Evolutionary conservation across 2,797 vertebrate genomes (phyloP).

Genomic region (Sebastes hopkinsi): DNA sequence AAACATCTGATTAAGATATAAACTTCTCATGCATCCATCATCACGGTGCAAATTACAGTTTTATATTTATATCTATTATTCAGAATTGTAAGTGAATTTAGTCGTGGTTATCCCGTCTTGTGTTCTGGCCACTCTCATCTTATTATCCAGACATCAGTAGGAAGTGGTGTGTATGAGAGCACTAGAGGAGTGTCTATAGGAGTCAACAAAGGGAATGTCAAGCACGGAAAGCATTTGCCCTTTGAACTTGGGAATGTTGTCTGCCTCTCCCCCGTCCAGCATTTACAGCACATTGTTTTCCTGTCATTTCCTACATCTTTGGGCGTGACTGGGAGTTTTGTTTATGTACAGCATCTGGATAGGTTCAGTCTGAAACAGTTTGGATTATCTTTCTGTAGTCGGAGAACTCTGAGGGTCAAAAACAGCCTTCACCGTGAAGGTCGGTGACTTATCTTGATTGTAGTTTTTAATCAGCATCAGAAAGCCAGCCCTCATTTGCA

Average conservation of each 20-base stretch:
- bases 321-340: background rate
- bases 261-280: background rate
- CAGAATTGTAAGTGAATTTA: background rate
- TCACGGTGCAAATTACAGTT: background rate
- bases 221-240: slow-evolving; percentile 61
- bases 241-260: slow-evolving; percentile 41
- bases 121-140: background rate
- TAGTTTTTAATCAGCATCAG: background rate
- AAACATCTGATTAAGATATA: slow-evolving; percentile 24
- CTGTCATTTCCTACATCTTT: slow-evolving; percentile 5
- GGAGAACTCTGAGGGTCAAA: background rate
- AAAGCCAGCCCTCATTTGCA: background rate
- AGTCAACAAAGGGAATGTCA: slow-evolving; percentile 68
- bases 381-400: background rate
- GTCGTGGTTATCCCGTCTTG: background rate
- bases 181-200: slow-evolving; percentile 31
- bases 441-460: background rate
- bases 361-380: background rate
- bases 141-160: background rate
- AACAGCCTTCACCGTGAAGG: background rate
- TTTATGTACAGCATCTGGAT: background rate
- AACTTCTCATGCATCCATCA: background rate
- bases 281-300: slow-evolving; percentile 28
- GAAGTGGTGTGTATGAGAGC: background rate
- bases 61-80: background rate